Percentiles rank a stretch among this genome's conserved stretches.
phyloP scores from a whole-genome alignment of 2,888 invertebrate species.

The Phaonia tiefii region DNA sequence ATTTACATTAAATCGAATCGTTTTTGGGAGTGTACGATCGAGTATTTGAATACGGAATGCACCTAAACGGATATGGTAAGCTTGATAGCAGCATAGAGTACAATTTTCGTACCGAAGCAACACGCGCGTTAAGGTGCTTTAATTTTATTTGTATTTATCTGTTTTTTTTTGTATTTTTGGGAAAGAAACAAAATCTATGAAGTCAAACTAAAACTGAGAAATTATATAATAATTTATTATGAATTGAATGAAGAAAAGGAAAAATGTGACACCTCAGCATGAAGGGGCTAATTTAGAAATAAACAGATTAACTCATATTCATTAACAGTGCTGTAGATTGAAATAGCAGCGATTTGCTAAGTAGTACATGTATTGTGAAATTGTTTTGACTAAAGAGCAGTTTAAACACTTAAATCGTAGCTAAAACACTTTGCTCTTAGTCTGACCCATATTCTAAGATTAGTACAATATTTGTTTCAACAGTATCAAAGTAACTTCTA shows the following conservation, averaged over 20 bases:
- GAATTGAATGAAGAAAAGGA: constrained; percentile 16
- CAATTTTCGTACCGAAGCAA: background rate
- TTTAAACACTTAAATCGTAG: too few relatives aligned
- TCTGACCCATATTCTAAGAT: too few relatives aligned
- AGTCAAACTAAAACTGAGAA: background rate
- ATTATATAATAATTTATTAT: constrained; percentile 31
- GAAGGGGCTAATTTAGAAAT: constrained; percentile 63
- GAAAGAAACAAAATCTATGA: background rate
- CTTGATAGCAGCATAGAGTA: background rate
- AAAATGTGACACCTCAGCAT: constrained; percentile 59
- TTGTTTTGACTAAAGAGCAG: too few relatives aligned
- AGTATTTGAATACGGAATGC: background rate
- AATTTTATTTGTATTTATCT: background rate
- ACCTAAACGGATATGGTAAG: background rate
- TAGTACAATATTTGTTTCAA: too few relatives aligned
- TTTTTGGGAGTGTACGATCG: background rate
- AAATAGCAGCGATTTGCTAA: background rate
- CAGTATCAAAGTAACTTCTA: too few relatives aligned
- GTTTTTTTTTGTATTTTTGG: background rate
- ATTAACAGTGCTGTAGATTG: background rate
- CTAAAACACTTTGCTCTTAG: too few relatives aligned
- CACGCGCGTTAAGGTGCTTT: background rate
- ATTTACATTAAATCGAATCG: constrained; percentile 24
- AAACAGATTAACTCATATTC: constrained; percentile 55
- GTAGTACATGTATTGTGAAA: background rate